Evolutionary conservation across 2,888 invertebrate genomes (phyloP).

Genomic region (Agrochola lychnidis): DNA sequence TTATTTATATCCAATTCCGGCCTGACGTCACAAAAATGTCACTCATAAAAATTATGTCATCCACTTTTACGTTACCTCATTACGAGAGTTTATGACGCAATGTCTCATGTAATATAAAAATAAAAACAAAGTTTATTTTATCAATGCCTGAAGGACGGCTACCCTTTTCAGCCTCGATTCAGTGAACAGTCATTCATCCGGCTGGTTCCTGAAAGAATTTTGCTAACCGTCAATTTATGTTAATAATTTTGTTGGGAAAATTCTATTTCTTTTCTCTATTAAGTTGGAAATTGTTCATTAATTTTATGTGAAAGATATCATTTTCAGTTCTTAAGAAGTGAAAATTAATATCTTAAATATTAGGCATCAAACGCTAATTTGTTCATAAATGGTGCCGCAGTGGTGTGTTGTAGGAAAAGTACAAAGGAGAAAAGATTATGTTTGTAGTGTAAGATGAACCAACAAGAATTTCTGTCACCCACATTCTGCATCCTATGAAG

Average conservation of each 20-base stretch:
- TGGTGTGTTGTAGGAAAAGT: not conserved
- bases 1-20: not conserved
- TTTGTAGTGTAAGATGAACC: not conserved
- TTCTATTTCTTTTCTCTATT: constrained; percentile 42
- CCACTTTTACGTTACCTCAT: constrained; percentile 25
- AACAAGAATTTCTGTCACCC: too few relatives aligned
- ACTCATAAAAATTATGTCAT: constrained; percentile 22
- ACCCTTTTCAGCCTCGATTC: constrained; percentile 62
- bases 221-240: constrained; percentile 54
- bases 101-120: constrained; percentile 23
- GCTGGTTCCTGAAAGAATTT: constrained; percentile 53
- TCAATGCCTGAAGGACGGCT: constrained; percentile 51
- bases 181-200: constrained; percentile 49
- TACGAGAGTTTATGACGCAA: constrained; percentile 47
- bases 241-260: constrained; percentile 43
- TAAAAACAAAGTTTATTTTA: constrained; percentile 49
- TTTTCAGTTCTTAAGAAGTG: not conserved
- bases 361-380: too few relatives aligned
- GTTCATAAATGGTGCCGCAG: too few relatives aligned
- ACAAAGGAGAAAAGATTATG: not conserved
- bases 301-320: constrained; percentile 32
- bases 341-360: constrained; percentile 5
- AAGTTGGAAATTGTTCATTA: constrained; percentile 29
- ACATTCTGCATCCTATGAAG: not conserved
- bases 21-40: constrained; percentile 11